Conservation (phyloP, 2,797 vertebrate species). For the Sphenodon punctatus region DNA sequence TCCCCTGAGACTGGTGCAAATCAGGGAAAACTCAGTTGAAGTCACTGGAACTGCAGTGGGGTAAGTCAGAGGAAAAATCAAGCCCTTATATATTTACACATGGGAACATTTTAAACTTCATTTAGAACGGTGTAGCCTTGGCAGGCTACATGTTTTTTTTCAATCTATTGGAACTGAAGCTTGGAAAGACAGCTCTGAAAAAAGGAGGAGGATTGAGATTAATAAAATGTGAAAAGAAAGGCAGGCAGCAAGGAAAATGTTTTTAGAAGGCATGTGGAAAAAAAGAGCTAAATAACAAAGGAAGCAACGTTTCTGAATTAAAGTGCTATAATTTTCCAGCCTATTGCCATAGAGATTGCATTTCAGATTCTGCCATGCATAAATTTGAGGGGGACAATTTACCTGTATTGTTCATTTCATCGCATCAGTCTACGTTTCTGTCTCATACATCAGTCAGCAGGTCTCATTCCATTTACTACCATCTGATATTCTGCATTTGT, state of each 20-base stretch:
- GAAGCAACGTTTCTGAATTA: neutral
- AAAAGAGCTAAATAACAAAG: neutral
- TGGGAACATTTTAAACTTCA: neutral
- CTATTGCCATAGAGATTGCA: neutral
- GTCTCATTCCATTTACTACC: neutral
- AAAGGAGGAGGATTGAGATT: neutral
- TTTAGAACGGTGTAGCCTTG: neutral
- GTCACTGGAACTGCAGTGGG: neutral
- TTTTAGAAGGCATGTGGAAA: conserved; percentile 11
- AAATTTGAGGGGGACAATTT: conserved; percentile 35
- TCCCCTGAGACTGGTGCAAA: neutral
- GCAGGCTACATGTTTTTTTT: neutral
- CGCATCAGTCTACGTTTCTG: conserved; percentile 18
- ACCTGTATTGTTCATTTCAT: conserved; percentile 17
- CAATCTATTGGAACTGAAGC: neutral
- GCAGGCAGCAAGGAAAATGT: conserved; percentile 13
- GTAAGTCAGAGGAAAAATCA: neutral
- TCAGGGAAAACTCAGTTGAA: neutral
- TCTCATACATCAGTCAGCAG: neutral
- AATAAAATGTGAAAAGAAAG: neutral
- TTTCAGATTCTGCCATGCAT: neutral
- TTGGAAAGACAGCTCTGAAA: neutral
- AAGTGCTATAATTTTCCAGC: conserved; percentile 29
- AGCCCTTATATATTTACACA: accelerated
- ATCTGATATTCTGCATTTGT: neutral